phyloP scores from a whole-genome alignment of 2,113 vertebrate species.

The Heteronetta atricapilla region DNA sequence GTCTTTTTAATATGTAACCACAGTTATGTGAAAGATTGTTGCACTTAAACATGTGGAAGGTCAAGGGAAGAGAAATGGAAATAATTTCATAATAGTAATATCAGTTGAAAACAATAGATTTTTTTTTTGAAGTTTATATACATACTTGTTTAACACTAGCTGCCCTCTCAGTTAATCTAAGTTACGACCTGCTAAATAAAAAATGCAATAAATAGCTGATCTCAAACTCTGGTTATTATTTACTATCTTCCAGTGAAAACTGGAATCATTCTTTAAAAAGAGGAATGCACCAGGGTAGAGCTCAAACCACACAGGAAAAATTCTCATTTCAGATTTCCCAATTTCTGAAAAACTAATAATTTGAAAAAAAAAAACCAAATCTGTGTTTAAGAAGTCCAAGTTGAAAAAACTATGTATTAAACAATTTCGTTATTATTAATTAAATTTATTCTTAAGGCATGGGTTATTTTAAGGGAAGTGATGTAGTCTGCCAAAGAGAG shows the following conservation, averaged over 20 bases:
- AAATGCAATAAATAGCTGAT: background rate
- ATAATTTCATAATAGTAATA: background rate
- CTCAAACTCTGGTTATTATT: background rate
- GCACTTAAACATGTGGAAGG: background rate
- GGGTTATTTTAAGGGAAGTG: background rate
- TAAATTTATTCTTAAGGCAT: background rate
- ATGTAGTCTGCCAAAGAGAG: background rate
- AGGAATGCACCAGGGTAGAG: accelerated
- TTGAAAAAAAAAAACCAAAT: background rate
- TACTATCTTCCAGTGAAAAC: background rate
- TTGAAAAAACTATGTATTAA: background rate
- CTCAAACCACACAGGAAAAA: background rate
- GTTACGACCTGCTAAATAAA: background rate
- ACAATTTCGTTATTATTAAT: background rate
- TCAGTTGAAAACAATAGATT: background rate
- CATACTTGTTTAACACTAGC: background rate
- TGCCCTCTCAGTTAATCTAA: background rate
- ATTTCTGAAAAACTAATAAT: background rate
- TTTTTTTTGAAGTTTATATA: background rate
- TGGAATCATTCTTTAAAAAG: background rate
- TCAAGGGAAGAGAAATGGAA: constrained; percentile 3
- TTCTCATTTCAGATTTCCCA: background rate
- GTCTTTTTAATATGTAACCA: background rate
- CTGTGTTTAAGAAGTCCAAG: background rate
- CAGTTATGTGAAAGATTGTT: background rate